phyloP scores from a whole-genome alignment of 2,797 vertebrate genomes.

The Phaenicophaeus curvirostris region DNA sequence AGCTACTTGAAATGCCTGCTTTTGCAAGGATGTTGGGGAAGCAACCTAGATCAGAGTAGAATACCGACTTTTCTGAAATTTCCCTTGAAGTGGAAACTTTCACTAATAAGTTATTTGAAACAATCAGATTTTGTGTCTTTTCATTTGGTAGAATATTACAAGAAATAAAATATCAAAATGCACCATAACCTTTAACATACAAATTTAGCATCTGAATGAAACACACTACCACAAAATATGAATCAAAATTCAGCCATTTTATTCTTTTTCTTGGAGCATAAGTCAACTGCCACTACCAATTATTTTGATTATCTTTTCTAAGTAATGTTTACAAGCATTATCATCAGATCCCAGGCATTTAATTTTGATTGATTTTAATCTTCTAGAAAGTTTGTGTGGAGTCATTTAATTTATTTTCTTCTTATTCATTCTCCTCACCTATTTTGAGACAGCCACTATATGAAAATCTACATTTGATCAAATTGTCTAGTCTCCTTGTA shows the following conservation, averaged over 20 bases:
- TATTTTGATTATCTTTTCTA: not conserved
- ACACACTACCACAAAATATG: not conserved
- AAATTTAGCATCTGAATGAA: not conserved
- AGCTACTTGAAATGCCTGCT: rapidly evolving
- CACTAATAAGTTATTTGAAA: not conserved
- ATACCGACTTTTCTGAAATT: not conserved
- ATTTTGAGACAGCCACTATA: not conserved
- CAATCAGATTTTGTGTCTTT: not conserved
- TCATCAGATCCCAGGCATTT: not conserved
- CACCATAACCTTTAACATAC: not conserved
- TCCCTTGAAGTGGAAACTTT: not conserved
- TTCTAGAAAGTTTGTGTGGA: not conserved
- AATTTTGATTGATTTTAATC: not conserved
- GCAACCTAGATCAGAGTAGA: not conserved
- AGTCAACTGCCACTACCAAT: not conserved
- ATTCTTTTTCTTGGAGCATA: not conserved
- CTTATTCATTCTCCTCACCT: not conserved
- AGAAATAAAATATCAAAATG: not conserved
- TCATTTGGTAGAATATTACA: not conserved
- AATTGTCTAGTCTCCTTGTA: not conserved
- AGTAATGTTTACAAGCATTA: not conserved
- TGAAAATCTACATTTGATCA: not conserved
- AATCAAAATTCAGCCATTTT: not conserved
- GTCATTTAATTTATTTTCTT: not conserved
- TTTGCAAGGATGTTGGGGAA: rapidly evolving